These are phyloP conservation scores for Cecidostiba fungosa DNA, from an alignment of 2,888 invertebrate species.

Conservation along the genomic window DNA sequence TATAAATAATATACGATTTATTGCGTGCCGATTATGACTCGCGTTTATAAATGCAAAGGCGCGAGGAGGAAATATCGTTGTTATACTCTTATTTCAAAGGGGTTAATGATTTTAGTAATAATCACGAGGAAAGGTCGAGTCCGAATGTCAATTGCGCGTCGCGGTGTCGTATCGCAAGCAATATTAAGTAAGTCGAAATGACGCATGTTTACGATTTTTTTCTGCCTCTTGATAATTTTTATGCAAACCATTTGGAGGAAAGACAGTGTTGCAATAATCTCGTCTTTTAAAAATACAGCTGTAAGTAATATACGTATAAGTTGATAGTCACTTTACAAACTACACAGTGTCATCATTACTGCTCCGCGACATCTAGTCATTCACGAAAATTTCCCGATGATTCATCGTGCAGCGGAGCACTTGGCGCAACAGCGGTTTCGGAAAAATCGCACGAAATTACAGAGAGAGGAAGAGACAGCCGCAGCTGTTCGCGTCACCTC, in stretches of 20 bases:
- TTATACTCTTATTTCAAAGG: not conserved
- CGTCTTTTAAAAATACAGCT: not conserved
- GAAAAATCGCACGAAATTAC: conserved; percentile 33
- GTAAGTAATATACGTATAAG: too few species aligned
- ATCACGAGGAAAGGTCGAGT: not conserved
- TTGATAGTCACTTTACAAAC: too few species aligned
- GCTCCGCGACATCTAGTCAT: not conserved
- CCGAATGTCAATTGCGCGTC: not conserved
- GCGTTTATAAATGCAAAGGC: too few species aligned
- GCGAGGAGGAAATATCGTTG: not conserved
- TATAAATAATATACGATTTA: too few species aligned
- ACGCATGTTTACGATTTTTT: not conserved
- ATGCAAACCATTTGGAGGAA: not conserved
- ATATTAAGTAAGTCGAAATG: not conserved
- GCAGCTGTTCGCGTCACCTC: conserved; percentile 45
- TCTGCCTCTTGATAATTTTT: not conserved
- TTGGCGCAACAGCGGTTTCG: conserved; percentile 22
- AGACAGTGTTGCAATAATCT: not conserved
- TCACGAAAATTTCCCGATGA: conserved; percentile 58
- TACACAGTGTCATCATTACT: too few species aligned
- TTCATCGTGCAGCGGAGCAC: too few species aligned
- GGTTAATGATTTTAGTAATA: not conserved
- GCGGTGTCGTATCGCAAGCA: not conserved
- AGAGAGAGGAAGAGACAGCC: not conserved
- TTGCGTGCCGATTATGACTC: too few species aligned